Base-by-base conservation (phyloP, 2,113 vertebrate genomes). In the Typhlomys cinereus region DNA sequence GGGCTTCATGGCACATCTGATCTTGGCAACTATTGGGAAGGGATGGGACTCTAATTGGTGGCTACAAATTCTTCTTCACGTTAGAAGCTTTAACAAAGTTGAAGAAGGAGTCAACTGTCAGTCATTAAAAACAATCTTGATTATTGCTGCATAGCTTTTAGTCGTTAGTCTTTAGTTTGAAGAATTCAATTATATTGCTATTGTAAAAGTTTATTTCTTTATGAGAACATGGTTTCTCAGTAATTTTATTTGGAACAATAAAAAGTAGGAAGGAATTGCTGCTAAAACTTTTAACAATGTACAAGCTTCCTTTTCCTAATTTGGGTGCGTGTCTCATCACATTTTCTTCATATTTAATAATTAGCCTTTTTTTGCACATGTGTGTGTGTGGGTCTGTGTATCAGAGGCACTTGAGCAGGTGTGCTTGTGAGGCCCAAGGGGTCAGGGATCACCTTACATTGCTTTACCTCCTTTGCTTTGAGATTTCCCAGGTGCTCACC, bases 301-400 rank as follows among this genome's bases (percentile, higher is more conserved):
- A 46, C 54, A 57, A 34, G 31, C 78, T 25, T 41, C 23, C 12
- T 44, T 8, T 1, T 15, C 61, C 20, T 44, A 61, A 25, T 64
- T 34, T 18, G 31, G 52, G 36, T 81, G 34, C 39, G 23, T 62
- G 75, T 87, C 11, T 36, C 34, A 66, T 74, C 39, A n/a, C 50
- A n/a, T 75, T 94, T 81, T 90, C 25, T 52, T 83, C 18, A 34
- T 57, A 57, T 14, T 76, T 86, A 80, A 66, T 93, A 48, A 36
- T 57, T n/a, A n/a, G n/a, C n/a, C n/a, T n/a, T n/a, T n/a, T n/a
- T n/a, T n/a, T n/a, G n/a, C n/a, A n/a, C n/a, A n/a, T n/a, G n/a
- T n/a, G n/a, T n/a, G n/a, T n/a, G n/a, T n/a, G n/a, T n/a, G n/a
- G n/a, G n/a, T n/a, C n/a, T n/a, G n/a, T n/a, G n/a, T n/a, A n/a